Conservation (phyloP, 2,888 invertebrate species). For the Metacarcinus magister region DNA sequence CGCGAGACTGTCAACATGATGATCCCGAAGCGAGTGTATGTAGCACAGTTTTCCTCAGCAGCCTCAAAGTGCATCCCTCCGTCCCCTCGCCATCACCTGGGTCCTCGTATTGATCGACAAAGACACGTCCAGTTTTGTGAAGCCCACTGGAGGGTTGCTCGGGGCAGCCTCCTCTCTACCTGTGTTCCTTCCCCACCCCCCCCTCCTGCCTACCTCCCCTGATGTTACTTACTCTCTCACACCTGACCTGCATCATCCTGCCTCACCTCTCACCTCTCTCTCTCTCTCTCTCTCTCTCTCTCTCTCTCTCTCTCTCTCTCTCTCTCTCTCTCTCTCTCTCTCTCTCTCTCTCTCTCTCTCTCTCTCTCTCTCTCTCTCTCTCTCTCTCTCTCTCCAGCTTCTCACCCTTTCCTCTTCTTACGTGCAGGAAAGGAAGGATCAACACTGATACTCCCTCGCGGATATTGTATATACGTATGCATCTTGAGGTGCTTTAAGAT, state of each 20-base stretch:
- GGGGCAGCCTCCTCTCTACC: not conserved
- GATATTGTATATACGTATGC: too few species aligned
- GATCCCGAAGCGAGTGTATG: not conserved
- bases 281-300: constrained; percentile 26
- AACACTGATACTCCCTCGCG: too few species aligned
- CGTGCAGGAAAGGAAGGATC: too few species aligned
- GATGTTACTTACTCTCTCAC: not conserved
- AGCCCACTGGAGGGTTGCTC: not conserved
- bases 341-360: not conserved
- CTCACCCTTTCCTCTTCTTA: too few species aligned
- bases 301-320: not conserved
- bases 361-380: not conserved
- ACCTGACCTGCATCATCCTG: not conserved
- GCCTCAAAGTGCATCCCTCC: not conserved
- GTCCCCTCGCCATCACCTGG: not conserved
- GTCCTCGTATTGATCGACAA: constrained; percentile 10
- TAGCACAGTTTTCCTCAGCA: not conserved
- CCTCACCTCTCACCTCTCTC: not conserved
- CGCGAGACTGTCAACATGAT: not conserved
- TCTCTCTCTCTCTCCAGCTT: not conserved
- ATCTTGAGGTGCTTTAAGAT: too few species aligned
- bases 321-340: not conserved
- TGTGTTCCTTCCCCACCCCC: not conserved
- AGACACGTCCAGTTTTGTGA: constrained; percentile 38
- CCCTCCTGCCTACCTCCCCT: not conserved